These are phyloP conservation scores for Leptosomus discolor DNA, from an alignment of 2,113 vertebrate genomes.

Conservation along the genomic window DNA sequence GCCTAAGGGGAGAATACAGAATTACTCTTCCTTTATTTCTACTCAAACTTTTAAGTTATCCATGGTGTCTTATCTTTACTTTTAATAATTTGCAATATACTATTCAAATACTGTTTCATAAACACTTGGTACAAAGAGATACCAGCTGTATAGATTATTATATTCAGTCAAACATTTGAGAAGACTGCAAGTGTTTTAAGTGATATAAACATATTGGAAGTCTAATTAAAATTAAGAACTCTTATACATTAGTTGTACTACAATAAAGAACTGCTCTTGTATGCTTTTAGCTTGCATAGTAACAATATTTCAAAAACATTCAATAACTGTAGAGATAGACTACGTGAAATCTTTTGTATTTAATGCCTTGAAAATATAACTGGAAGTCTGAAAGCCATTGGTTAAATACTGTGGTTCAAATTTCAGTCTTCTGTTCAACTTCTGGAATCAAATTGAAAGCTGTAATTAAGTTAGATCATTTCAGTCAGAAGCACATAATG, in stretches of 20 bases:
- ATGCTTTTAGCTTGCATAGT: background rate
- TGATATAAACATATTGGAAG: background rate
- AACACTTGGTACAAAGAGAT: background rate
- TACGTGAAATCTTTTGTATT: slow-evolving; percentile 26
- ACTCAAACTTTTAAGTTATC: background rate
- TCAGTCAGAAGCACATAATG: slow-evolving; percentile 24
- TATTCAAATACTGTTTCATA: background rate
- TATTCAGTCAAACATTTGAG: background rate
- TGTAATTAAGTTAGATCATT: slow-evolving; percentile 18
- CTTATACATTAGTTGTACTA: background rate
- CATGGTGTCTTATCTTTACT: background rate
- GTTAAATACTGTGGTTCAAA: slow-evolving; percentile 15
- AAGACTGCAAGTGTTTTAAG: background rate
- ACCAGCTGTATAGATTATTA: background rate
- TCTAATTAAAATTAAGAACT: background rate
- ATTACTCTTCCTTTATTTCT: background rate
- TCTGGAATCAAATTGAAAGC: slow-evolving; percentile 38
- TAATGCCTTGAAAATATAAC: slow-evolving; percentile 21
- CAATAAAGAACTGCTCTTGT: background rate
- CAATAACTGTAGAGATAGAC: slow-evolving; percentile 7
- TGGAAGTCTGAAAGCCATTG: slow-evolving; percentile 1
- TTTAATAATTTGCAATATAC: background rate
- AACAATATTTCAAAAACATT: slow-evolving; percentile 11
- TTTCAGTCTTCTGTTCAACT: slow-evolving; percentile 11
- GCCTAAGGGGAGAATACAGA: slow-evolving; percentile 65